Base-by-base conservation (phyloP, 2,888 invertebrate genomes). In the Apamea anceps region DNA sequence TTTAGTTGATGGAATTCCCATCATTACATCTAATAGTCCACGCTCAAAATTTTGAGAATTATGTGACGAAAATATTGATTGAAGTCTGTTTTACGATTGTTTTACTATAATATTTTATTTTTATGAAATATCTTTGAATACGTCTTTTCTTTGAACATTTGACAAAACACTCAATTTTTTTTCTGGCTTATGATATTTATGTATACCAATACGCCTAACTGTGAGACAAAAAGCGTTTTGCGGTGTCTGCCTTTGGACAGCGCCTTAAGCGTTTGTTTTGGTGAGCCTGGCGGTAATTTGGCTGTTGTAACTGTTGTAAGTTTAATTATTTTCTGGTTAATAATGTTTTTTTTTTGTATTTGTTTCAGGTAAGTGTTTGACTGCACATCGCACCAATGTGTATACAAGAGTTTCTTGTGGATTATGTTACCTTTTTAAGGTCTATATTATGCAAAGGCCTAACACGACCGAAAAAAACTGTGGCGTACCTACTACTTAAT, bases 211-310 rank as follows among this genome's bases (percentile, higher is more conserved):
- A 62, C 13, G 28, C 13, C n/a, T n/a, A n/a, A n/a, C 2, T 60
- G 60, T 28, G 15, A 28, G 28, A 28, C 62, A 62, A 28, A 62
- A 62, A 62, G 7, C 7, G 2, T 28, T 15, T 62, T 60, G 5
- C 12, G 57, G 4, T 60, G 12, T n/a, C 12, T 15, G 28, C 62
- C 15, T 62, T 28, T 62, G 7, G 15, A 2, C 15, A 62, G 62
- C 28, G 28, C 60, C 13, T 60, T 63, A 32, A 54, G 42, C 37
- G 32, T 81, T 85, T 85, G 37, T 81, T 85, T 85, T 48, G 18
- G 54, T 60, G 37, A 15, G 37, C 37, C 25, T 4, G 32, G 37
- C 54, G 4, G 25, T 68, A 37, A 75, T 76, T 83, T 68, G 10
- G 28, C 1, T 45, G 32, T 63, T 37, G 48, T 63, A n/a, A 51